Evolutionary conservation across 2,888 invertebrate species (phyloP).

Genomic region (Diplolepis rosae): DNA sequence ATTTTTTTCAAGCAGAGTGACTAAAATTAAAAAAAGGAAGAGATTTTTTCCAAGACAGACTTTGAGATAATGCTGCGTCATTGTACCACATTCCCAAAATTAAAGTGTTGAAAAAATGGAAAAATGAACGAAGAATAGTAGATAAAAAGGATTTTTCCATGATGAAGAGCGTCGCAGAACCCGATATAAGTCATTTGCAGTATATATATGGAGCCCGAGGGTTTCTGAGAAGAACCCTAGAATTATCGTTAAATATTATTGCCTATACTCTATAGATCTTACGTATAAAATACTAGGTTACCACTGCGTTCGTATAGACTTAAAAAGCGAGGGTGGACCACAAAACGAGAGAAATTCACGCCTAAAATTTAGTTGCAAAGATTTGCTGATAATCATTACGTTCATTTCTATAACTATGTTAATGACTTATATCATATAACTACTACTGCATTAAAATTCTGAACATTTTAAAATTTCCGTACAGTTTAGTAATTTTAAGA

Average conservation of each 20-base stretch:
- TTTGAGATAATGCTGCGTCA: neutral
- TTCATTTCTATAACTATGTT: neutral
- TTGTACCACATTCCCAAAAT: neutral
- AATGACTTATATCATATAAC: too few species aligned
- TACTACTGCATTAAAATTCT: too few species aligned
- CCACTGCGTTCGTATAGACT: conserved; percentile 48
- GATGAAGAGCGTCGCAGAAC: neutral
- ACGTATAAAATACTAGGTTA: conserved; percentile 73
- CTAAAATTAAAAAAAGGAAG: neutral
- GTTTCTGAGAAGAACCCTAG: conserved; percentile 66
- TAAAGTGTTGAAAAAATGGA: neutral
- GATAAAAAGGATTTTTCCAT: neutral
- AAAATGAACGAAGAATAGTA: neutral
- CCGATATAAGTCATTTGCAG: conserved; percentile 66
- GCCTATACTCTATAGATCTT: conserved; percentile 73
- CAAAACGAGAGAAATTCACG: conserved; percentile 29
- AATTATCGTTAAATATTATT: conserved; percentile 73
- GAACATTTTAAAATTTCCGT: too few species aligned
- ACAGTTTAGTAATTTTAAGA: too few species aligned
- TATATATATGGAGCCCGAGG: conserved; percentile 58
- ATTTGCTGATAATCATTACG: neutral
- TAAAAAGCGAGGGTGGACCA: conserved; percentile 66
- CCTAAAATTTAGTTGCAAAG: conserved; percentile 17
- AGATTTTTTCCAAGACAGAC: neutral
- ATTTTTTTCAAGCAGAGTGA: too few species aligned